Conservation (phyloP, 2,888 invertebrate species). For the Ephialtes manifestator region DNA sequence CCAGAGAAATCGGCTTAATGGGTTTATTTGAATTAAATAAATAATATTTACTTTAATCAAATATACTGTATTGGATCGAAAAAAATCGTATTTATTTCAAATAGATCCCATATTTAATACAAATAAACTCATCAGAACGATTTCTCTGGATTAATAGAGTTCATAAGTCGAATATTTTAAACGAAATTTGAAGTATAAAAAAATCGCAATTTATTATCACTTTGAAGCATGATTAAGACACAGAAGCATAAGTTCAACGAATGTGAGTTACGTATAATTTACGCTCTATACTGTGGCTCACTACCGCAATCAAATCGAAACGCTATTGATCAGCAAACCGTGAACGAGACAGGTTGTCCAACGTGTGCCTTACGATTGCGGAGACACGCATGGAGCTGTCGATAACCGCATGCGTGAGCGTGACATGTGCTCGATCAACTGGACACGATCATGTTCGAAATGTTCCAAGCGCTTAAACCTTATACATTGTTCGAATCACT, state of each 20-base stretch:
- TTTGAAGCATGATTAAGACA: background rate
- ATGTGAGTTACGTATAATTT: background rate
- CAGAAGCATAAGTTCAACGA: background rate
- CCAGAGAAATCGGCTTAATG: too few species aligned
- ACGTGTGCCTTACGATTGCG: conserved; percentile 43
- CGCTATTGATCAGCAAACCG: conserved; percentile 56
- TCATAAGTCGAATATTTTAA: too few species aligned
- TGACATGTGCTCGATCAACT: conserved; percentile 68
- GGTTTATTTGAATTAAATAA: too few species aligned
- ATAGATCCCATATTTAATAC: too few species aligned
- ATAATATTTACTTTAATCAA: too few species aligned
- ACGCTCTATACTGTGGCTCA: background rate
- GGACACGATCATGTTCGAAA: conserved; percentile 55
- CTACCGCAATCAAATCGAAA: conserved; percentile 35
- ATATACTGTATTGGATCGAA: too few species aligned
- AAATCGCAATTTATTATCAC: background rate
- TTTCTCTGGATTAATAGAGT: too few species aligned
- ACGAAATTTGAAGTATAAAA: background rate
- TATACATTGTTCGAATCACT: conserved; percentile 44
- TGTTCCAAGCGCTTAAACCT: conserved; percentile 42
- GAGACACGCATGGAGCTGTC: conserved; percentile 44
- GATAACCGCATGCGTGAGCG: conserved; percentile 41
- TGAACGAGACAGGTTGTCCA: conserved; percentile 64
- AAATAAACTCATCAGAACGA: too few species aligned
- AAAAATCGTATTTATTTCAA: too few species aligned